phyloP scores from a whole-genome alignment of 2,888 invertebrate genomes.

The Metacarcinus magister region DNA sequence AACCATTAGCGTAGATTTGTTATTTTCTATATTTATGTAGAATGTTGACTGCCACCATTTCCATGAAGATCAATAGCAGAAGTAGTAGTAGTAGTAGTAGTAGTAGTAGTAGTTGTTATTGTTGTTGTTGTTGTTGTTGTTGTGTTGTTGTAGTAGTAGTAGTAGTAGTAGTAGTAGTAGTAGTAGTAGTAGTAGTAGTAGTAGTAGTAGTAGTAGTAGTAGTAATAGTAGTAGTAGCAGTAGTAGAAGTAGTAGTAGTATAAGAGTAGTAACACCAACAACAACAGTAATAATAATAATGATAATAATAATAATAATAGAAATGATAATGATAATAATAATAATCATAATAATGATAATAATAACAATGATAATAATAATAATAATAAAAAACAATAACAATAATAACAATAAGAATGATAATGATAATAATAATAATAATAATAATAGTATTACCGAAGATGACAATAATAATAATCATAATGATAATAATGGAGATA shows the following conservation, averaged over 20 bases:
- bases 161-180: too few species aligned
- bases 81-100: too few species aligned
- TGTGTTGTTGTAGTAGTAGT: too few species aligned
- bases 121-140: too few species aligned
- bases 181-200: background rate
- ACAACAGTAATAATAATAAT: background rate
- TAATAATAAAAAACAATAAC: background rate
- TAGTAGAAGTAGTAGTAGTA: background rate
- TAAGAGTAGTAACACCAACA: background rate
- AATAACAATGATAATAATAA: too few species aligned
- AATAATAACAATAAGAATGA: background rate
- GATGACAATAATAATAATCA: background rate
- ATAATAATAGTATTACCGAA: background rate
- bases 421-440: background rate
- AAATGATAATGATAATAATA: background rate
- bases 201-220: background rate
- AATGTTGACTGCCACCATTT: background rate
- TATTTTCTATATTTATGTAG: background rate
- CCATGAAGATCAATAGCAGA: background rate
- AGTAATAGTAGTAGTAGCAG: background rate
- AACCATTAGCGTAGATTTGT: background rate
- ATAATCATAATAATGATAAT: background rate
- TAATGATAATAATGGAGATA: background rate
- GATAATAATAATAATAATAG: background rate
- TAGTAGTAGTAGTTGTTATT: too few species aligned